These are phyloP conservation scores for Piezodorus guildinii DNA, from an alignment of 1,140 invertebrate species.

Conservation along the genomic window DNA sequence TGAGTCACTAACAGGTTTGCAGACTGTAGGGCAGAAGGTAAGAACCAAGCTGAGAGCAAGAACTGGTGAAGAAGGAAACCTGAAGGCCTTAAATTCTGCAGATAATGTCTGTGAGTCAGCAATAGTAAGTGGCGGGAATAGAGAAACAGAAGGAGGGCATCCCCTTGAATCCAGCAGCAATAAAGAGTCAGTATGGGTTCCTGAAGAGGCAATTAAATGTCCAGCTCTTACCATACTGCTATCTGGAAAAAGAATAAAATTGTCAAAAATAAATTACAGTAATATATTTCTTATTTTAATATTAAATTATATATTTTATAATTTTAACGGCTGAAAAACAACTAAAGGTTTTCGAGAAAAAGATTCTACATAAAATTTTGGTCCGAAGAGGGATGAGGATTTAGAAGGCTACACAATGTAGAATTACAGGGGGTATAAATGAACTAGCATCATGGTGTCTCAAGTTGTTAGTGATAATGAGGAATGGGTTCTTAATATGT, in stretches of 20 bases:
- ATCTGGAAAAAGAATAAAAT: conserved; percentile 32
- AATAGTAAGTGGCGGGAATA: conserved; percentile 40
- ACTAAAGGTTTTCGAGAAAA: no score
- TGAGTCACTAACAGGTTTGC: conserved; percentile 40
- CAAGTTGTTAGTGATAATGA: no score
- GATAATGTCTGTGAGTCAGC: conserved; percentile 35
- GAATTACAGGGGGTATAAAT: no score
- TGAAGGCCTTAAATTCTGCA: conserved; percentile 48
- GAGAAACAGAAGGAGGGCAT: conserved; percentile 41
- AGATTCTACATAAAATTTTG: no score
- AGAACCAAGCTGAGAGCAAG: conserved; percentile 56
- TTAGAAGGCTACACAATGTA: no score
- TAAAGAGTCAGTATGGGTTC: conserved; percentile 38
- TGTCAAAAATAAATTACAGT: no score
- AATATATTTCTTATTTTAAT: no score
- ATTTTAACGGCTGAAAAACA: no score
- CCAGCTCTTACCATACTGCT: conserved; percentile 42
- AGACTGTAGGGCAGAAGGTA: conserved; percentile 49
- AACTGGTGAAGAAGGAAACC: conserved; percentile 54
- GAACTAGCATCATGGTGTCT: no score
- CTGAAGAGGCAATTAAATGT: conserved; percentile 42
- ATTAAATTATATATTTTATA: no score
- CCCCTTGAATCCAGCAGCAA: conserved; percentile 39
- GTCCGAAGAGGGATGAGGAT: no score
- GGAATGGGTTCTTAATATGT: no score